phyloP scores from a whole-genome alignment of 1,140 invertebrate genomes.

The Rhopalosiphum padi region DNA sequence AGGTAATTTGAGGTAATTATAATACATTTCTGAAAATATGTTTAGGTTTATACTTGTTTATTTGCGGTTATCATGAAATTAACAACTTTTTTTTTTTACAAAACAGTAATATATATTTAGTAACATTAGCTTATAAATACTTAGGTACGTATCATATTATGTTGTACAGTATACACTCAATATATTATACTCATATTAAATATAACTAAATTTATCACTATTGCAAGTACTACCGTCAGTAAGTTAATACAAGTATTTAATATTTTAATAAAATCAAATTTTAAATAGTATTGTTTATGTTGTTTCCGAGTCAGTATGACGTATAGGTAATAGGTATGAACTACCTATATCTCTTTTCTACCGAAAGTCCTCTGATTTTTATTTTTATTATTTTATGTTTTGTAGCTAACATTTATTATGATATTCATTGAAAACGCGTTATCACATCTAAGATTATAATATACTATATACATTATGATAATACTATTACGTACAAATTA shows the following conservation, averaged over 20 bases:
- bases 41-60: neutral
- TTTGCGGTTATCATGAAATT: neutral
- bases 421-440: neutral
- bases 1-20: neutral
- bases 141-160: neutral
- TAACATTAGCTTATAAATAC: constrained; percentile 3
- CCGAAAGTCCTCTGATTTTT: neutral
- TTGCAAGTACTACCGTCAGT: neutral
- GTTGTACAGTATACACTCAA: neutral
- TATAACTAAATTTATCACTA: neutral
- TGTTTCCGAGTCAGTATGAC: neutral
- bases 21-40: neutral
- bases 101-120: constrained; percentile 18
- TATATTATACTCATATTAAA: neutral
- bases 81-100: neutral
- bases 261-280: neutral
- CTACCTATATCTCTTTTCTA: neutral
- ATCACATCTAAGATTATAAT: neutral
- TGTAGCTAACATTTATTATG: neutral
- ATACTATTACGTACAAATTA: neutral
- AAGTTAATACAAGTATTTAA: neutral
- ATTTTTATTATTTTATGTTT: neutral
- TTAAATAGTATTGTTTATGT: neutral
- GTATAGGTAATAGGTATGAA: too few species aligned
- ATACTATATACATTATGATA: neutral